Percentiles rank a stretch among this genome's conserved stretches.
phyloP scores from a whole-genome alignment of 2,888 invertebrate species.

The Ennomos fuscantarius region DNA sequence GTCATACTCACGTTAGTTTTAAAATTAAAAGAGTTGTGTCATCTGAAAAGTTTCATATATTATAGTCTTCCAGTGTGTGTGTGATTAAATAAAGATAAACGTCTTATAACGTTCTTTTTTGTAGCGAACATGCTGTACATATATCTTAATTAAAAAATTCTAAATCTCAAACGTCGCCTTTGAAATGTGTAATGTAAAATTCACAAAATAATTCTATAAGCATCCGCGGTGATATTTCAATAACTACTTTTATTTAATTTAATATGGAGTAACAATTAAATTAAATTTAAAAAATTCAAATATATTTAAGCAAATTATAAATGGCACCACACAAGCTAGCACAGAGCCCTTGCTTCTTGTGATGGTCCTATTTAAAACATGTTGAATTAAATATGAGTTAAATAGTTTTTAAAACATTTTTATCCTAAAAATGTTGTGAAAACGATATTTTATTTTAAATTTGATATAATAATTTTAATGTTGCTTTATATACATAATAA shows the following conservation, averaged over 20 bases:
- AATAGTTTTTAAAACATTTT: conserved; percentile 51
- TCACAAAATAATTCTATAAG: conserved; percentile 14
- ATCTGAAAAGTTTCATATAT: conserved; percentile 56
- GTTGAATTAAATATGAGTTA: conserved; percentile 22
- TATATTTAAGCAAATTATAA: conserved; percentile 47
- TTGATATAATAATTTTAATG: conserved; percentile 2
- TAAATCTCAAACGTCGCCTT: conserved; percentile 25
- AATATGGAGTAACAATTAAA: conserved; percentile 69
- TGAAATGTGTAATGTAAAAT: conserved; percentile 16
- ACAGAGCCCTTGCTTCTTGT: conserved; percentile 75
- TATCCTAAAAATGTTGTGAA: conserved; percentile 11
- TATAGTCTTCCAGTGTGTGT: conserved; percentile 79
- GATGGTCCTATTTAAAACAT: conserved; percentile 55
- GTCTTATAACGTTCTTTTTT: conserved; percentile 29
- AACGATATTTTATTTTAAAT: conserved; percentile 37
- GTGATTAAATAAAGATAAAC: conserved; percentile 54
- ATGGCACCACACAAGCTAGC: conserved; percentile 66
- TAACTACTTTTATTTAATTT: conserved; percentile 32
- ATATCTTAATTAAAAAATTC: conserved; percentile 17
- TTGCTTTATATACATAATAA: background rate
- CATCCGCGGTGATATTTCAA: conserved; percentile 2
- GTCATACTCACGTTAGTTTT: too few relatives aligned
- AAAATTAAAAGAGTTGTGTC: too few relatives aligned
- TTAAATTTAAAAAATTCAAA: too few relatives aligned
- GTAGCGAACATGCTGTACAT: conserved; percentile 14